A percentile compares a stretch with the other conserved stretches of the same genome.
phyloP scores from a whole-genome alignment of 2,888 invertebrate species.

The Meiosimyza decipiens region DNA sequence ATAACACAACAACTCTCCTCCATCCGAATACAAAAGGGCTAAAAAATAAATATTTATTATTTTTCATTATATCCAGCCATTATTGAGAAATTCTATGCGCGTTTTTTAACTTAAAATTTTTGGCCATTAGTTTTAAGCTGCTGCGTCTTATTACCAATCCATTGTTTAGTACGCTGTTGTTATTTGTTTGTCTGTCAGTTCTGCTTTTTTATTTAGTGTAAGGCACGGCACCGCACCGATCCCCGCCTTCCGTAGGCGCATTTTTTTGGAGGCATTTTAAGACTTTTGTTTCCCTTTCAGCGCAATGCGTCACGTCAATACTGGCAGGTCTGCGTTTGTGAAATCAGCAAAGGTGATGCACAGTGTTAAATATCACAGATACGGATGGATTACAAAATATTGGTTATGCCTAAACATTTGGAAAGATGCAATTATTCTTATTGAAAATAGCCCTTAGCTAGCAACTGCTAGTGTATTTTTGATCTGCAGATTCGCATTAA shows the following conservation, averaged over 20 bases:
- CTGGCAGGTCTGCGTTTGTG: too few species aligned
- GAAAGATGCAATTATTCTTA: too few species aligned
- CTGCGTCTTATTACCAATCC: slow-evolving; percentile 24
- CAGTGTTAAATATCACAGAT: too few species aligned
- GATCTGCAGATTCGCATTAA: too few species aligned
- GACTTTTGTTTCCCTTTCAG: slow-evolving; percentile 17
- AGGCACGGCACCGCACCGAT: too few species aligned
- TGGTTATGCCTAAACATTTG: too few species aligned
- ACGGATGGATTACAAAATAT: too few species aligned
- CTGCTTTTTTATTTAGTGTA: not conserved
- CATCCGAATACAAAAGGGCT: not conserved
- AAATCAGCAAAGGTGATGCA: too few species aligned
- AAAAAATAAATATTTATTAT: slow-evolving; percentile 36
- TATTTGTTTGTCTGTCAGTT: slow-evolving; percentile 22
- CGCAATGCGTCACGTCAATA: not conserved
- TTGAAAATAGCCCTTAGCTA: too few species aligned
- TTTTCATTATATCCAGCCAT: slow-evolving; percentile 20
- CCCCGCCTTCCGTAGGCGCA: too few species aligned
- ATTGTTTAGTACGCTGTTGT: slow-evolving; percentile 24
- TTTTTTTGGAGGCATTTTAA: slow-evolving; percentile 6
- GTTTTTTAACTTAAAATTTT: not conserved
- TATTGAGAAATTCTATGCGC: slow-evolving; percentile 30
- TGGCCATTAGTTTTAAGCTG: not conserved
- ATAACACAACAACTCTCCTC: too few species aligned
- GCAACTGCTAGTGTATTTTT: too few species aligned